phyloP scores from a whole-genome alignment of 2,113 vertebrate species.

The Brachionichthys hirsutus region DNA sequence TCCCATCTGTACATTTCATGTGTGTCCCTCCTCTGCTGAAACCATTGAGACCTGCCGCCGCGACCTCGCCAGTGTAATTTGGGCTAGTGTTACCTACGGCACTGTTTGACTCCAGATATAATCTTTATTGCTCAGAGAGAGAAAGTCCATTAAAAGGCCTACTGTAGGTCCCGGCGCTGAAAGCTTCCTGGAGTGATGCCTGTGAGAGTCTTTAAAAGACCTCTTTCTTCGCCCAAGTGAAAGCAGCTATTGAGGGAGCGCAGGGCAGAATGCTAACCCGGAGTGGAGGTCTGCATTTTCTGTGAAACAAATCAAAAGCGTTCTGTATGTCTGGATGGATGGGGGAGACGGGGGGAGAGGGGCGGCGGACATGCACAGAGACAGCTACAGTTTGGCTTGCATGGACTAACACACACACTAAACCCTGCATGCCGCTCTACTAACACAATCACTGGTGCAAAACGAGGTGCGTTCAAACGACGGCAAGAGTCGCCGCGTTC shows the following conservation, averaged over 20 bases:
- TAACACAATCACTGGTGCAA: conserved; percentile 8
- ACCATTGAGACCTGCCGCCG: conserved; percentile 15
- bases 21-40: conserved; percentile 32
- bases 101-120: conserved; percentile 65
- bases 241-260: conserved; percentile 66
- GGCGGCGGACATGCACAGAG: conserved; percentile 31
- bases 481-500: neutral
- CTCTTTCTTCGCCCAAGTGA: conserved; percentile 64
- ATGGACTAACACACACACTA: conserved; percentile 7
- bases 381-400: conserved; percentile 35
- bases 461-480: conserved; percentile 16
- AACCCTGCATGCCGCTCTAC: neutral
- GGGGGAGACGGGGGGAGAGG: conserved; percentile 26
- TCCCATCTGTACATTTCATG: conserved; percentile 58
- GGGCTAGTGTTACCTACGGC: conserved; percentile 62
- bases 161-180: conserved; percentile 62
- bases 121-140: conserved; percentile 67
- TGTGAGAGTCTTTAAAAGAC: conserved; percentile 56
- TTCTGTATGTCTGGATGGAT: conserved; percentile 42
- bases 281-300: conserved; percentile 53
- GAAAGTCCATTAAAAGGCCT: conserved; percentile 67
- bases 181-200: conserved; percentile 69
- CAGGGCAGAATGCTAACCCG: conserved; percentile 45
- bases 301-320: conserved; percentile 55
- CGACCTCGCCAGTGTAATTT: conserved; percentile 33